phyloP scores from a whole-genome alignment of 2,888 invertebrate species.

The Agonopterix heracliana region DNA sequence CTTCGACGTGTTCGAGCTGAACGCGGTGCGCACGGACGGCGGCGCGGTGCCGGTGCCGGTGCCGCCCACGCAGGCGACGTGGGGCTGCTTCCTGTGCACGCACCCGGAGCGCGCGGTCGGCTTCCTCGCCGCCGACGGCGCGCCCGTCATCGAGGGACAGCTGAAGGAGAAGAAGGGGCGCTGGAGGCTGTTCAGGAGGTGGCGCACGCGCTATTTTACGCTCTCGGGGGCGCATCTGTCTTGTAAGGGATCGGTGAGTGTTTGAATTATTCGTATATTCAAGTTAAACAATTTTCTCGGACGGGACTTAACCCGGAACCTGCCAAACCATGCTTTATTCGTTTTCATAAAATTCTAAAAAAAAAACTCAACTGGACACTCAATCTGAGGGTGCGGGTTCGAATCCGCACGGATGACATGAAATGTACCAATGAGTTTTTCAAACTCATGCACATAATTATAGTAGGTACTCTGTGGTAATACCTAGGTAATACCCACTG shows the following conservation, averaged over 20 bases:
- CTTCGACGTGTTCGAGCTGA: slow-evolving; percentile 94
- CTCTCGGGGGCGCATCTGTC: slow-evolving; percentile 94
- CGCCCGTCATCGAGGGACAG: slow-evolving; percentile 93
- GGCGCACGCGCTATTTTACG: slow-evolving; percentile 96
- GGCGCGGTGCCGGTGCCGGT: slow-evolving; percentile 12
- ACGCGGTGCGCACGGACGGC: slow-evolving; percentile 47
- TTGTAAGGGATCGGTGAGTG: slow-evolving; percentile 86
- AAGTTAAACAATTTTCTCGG: too few species aligned
- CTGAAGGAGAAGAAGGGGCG: slow-evolving; percentile 94
- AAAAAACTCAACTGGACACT: too few species aligned
- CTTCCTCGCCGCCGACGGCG: slow-evolving; percentile 86
- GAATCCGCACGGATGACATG: too few species aligned
- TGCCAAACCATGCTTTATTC: too few species aligned
- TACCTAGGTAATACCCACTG: too few species aligned
- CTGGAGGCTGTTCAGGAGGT: slow-evolving; percentile 92
- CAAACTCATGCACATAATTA: too few species aligned
- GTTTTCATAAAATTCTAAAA: too few species aligned
- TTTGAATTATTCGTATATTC: background rate
- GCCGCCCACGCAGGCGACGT: slow-evolving; percentile 58
- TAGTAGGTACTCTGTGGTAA: too few species aligned
- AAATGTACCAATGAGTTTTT: too few species aligned
- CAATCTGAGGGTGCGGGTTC: too few species aligned
- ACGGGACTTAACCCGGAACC: too few species aligned
- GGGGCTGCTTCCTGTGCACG: slow-evolving; percentile 96
- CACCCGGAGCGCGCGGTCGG: slow-evolving; percentile 93